Base-by-base conservation (phyloP, 37 sponge, comb jelly and placozoan genomes). In the Eunapius fragilis region DNA sequence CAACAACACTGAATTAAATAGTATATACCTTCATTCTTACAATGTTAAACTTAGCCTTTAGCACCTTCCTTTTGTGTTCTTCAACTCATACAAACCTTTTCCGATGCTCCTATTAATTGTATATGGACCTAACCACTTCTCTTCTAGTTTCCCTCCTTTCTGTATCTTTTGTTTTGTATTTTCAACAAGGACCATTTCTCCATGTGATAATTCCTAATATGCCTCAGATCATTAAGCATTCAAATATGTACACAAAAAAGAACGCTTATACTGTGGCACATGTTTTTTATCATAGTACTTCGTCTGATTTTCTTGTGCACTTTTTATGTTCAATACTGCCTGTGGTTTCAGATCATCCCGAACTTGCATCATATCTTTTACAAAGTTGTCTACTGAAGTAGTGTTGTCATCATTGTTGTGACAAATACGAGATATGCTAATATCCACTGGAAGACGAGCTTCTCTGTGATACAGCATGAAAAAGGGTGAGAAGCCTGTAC, bases 401-500 rank as follows among this genome's bases (percentile, higher is more conserved):
- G 24, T 24, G 25, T 5, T 35, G n/a, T 32, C 28, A 32, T 31
- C 34, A 70, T 37, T 24, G 25, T 82, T 13, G 71, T 41, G n/a
- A 41, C 68, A 45, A 69, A 23, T 74, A 23, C 35, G 68, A 17
- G 22, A 25, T 36, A 87, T 37, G 19, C 80, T 71, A 17, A 28
- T 19, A 31, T 87, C 78, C 26, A 76, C 41, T 47, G 84, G 84
- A 13, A 78, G 75, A 26, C 70, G 36, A 25, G 72, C 25, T 36
- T 87, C 32, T 17, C 67, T 32, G n/a, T 81, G 48, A 68, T 45
- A 70, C 31, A 81, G 4, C 69, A 81, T 77, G 76, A 76, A 87
- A 67, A 68, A 82, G 4, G 88, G 88, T 25, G 88, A 87, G 41
- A 75, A 82, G 11, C 72, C 58, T 25, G 82, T 87, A n/a, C 77